Percentiles rank a stretch among this genome's conserved stretches.
Conservation (phyloP, 2,113 vertebrate species). For the Tupaia tana region DNA sequence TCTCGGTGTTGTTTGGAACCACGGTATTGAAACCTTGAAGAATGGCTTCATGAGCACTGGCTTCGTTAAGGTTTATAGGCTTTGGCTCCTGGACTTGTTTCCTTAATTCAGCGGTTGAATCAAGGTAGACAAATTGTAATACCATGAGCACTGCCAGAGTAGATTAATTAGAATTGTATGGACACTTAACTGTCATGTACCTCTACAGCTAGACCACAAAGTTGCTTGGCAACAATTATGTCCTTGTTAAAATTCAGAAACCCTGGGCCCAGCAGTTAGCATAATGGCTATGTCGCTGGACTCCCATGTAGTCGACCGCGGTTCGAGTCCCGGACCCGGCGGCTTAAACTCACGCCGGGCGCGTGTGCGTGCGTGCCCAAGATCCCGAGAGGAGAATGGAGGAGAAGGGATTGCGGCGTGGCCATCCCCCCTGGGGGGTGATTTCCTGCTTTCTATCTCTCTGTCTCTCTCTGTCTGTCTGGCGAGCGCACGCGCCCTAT, state of each 20-base stretch:
- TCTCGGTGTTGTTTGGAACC: not conserved
- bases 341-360: too few species aligned
- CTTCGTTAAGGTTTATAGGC: slow-evolving; percentile 27
- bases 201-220: not conserved
- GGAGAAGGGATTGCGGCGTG: too few species aligned
- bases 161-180: slow-evolving; percentile 8
- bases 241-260: slow-evolving; percentile 47
- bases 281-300: too few species aligned
- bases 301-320: too few species aligned
- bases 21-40: not conserved
- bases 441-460: too few species aligned
- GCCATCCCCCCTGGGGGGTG: too few species aligned
- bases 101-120: slow-evolving; percentile 26
- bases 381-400: too few species aligned
- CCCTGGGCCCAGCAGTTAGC: too few species aligned
- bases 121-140: not conserved
- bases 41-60: not conserved
- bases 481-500: too few species aligned
- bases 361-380: too few species aligned
- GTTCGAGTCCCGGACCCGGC: too few species aligned
- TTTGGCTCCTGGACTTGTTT: slow-evolving; percentile 43
- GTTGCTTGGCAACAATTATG: slow-evolving; percentile 49
- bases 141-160: not conserved
- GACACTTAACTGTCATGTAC: not conserved
- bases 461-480: too few species aligned